Percentiles rank a stretch among this genome's conserved stretches.
Conservation (phyloP, 35 echinoderm and acorn worm genomes). For the Chiridota heheva region DNA sequence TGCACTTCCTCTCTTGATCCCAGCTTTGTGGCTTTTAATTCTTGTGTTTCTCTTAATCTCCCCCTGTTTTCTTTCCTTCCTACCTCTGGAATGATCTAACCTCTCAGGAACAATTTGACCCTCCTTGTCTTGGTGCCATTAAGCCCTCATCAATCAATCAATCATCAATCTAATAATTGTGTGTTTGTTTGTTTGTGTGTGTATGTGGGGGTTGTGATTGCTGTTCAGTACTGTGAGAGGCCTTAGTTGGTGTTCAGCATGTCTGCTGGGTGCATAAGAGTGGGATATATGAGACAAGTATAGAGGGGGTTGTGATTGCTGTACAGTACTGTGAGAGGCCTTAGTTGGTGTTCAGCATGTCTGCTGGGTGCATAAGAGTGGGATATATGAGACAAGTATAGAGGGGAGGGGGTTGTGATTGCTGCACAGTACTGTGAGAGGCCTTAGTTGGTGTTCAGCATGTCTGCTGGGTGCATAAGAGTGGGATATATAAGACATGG, state of each 20-base stretch:
- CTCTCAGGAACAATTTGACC: no score
- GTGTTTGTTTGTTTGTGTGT: no score
- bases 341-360: slow-evolving; percentile 82
- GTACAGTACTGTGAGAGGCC: slow-evolving; percentile 77
- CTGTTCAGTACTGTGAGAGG: slow-evolving; percentile 75
- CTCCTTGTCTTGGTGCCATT: no score
- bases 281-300: slow-evolving; percentile 88
- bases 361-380: slow-evolving; percentile 84
- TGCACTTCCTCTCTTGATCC: no score
- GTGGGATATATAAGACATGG: slow-evolving; percentile 85
- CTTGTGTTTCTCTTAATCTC: no score
- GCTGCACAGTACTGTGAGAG: slow-evolving; percentile 55
- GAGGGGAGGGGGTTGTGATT: slow-evolving; percentile 88
- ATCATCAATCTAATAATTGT: no score
- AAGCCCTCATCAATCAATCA: no score
- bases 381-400: slow-evolving; percentile 81
- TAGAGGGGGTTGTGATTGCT: slow-evolving; percentile 67
- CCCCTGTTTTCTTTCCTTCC: no score
- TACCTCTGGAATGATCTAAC: no score
- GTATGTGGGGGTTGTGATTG: no score
- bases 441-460: slow-evolving; percentile 77
- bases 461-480: slow-evolving; percentile 84
- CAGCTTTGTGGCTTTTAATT: no score
- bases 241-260: slow-evolving; percentile 83
- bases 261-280: slow-evolving; percentile 77